Percentiles rank a stretch among this genome's conserved stretches.
phyloP scores from a whole-genome alignment of 2,888 invertebrate genomes.

The Aphidius colemani region DNA sequence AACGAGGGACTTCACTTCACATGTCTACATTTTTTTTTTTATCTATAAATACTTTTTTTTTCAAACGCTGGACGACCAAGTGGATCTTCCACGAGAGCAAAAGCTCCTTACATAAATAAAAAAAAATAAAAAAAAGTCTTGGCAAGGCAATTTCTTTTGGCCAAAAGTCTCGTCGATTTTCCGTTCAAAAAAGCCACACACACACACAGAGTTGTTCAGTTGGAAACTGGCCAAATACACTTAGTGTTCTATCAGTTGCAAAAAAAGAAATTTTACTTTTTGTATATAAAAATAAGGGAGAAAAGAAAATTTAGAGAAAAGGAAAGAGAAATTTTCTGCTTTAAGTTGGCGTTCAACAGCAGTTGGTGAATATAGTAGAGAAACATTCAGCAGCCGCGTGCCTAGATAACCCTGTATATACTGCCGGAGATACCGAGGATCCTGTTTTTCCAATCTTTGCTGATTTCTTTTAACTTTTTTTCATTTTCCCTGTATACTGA shows the following conservation, averaged over 20 bases:
- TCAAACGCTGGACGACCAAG: slow-evolving; percentile 4
- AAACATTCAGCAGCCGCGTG: slow-evolving; percentile 8
- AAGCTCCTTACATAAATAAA: neutral
- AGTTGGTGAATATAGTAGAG: neutral
- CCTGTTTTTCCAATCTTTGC: slow-evolving; percentile 34
- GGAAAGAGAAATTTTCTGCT: neutral
- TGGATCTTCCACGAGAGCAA: too few species aligned
- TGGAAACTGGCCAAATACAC: slow-evolving; percentile 56
- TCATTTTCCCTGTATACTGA: too few species aligned
- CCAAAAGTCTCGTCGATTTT: slow-evolving; percentile 39
- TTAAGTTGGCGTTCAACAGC: slow-evolving; percentile 32
- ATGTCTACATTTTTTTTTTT: slow-evolving; percentile 1
- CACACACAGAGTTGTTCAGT: slow-evolving; percentile 33
- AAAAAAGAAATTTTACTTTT: too few species aligned
- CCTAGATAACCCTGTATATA: slow-evolving; percentile 47
- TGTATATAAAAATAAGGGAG: too few species aligned
- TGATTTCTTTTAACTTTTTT: too few species aligned
- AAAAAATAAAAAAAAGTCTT: neutral
- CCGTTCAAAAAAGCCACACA: slow-evolving; percentile 40
- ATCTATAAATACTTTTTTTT: neutral
- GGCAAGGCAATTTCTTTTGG: slow-evolving; percentile 12
- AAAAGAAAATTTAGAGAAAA: too few species aligned
- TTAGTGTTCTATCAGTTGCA: slow-evolving; percentile 50
- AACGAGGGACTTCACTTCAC: slow-evolving; percentile 17
- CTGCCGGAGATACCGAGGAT: slow-evolving; percentile 42